These are phyloP conservation scores for Siniperca chuatsi DNA, from an alignment of 2,113 vertebrate species.

Conservation along the genomic window DNA sequence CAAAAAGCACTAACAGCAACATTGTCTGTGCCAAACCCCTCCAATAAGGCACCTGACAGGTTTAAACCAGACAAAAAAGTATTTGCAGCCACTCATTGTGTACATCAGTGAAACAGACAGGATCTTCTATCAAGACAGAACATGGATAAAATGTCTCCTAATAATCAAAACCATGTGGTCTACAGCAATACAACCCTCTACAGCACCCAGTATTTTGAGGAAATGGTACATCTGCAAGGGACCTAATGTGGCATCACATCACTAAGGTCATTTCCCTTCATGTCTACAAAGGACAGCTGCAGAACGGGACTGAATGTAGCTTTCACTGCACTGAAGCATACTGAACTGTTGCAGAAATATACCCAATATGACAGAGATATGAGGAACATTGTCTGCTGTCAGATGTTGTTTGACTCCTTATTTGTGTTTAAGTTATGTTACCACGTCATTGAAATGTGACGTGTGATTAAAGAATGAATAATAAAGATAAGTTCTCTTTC, in stretches of 20 bases:
- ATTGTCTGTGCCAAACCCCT: neutral
- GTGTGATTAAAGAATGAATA: constrained; percentile 55
- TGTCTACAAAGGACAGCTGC: constrained; percentile 5
- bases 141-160: neutral
- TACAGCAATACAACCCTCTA: constrained; percentile 27
- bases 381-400: constrained; percentile 2
- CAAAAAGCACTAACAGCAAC: neutral
- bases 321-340: constrained; percentile 17
- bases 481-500: constrained; percentile 50
- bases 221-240: constrained; percentile 1
- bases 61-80: neutral
- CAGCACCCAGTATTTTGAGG: neutral
- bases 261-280: neutral
- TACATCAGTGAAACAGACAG: neutral
- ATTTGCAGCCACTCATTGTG: neutral
- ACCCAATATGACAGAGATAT: constrained; percentile 17
- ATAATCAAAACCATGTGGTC: constrained; percentile 1
- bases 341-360: constrained; percentile 22
- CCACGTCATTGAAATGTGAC: constrained; percentile 52
- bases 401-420: constrained; percentile 22
- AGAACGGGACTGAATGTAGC: constrained; percentile 8
- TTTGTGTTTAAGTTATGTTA: constrained; percentile 35
- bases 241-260: neutral
- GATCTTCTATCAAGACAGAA: neutral
- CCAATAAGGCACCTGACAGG: neutral